These are phyloP conservation scores for Agonopterix heracliana DNA, from an alignment of 2,888 invertebrate genomes.

Conservation along the genomic window DNA sequence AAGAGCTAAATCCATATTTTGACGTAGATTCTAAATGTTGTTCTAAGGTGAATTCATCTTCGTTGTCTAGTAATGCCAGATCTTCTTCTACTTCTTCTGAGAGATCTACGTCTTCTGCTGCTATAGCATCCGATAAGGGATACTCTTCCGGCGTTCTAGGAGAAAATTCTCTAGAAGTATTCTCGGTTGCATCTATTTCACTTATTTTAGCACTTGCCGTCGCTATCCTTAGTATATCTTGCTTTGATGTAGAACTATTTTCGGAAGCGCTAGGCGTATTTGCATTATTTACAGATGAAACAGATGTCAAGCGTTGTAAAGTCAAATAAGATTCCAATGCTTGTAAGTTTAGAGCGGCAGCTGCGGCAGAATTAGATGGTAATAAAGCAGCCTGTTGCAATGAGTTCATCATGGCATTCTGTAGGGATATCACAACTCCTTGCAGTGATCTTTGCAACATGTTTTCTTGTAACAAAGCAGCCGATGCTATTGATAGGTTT, in stretches of 20 bases:
- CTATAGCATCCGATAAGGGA: constrained; percentile 67
- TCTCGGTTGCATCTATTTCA: constrained; percentile 57
- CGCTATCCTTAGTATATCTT: constrained; percentile 81
- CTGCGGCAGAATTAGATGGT: constrained; percentile 89
- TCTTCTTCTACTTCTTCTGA: constrained; percentile 86
- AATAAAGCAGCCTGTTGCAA: constrained; percentile 88
- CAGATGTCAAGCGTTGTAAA: constrained; percentile 85
- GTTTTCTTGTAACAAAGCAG: constrained; percentile 78
- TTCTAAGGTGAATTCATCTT: constrained; percentile 81
- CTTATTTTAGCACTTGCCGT: constrained; percentile 73
- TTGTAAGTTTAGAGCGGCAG: constrained; percentile 89
- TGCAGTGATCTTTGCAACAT: constrained; percentile 84
- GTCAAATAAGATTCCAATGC: constrained; percentile 91
- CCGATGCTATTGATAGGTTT: constrained; percentile 75
- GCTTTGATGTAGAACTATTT: constrained; percentile 68
- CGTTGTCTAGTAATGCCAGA: constrained; percentile 83
- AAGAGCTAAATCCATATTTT: constrained; percentile 63
- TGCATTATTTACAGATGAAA: constrained; percentile 72
- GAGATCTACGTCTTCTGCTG: constrained; percentile 79
- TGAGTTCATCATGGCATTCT: constrained; percentile 90
- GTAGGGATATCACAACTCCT: constrained; percentile 86
- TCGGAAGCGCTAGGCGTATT: constrained; percentile 48
- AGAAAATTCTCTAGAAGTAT: constrained; percentile 52
- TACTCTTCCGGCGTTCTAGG: constrained; percentile 70
- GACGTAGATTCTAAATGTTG: constrained; percentile 68